Conservation (phyloP, 1,140 invertebrate species). For the Apis laboriosa region DNA sequence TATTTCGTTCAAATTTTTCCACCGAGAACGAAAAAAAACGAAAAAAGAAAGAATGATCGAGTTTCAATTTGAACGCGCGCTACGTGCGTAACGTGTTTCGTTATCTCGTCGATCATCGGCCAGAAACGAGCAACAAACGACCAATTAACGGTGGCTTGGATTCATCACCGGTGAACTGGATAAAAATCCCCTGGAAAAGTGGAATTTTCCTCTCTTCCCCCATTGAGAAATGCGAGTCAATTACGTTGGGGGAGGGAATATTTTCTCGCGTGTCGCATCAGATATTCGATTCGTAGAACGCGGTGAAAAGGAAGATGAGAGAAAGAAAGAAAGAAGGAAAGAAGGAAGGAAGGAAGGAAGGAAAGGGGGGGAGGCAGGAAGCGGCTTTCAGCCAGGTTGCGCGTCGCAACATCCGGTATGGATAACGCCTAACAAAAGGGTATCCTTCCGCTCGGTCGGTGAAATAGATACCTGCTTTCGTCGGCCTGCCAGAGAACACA, state of each 20-base stretch:
- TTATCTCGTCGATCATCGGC: no score
- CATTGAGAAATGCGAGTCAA: neutral
- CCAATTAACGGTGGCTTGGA: no score
- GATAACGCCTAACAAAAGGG: slow-evolving; percentile 69
- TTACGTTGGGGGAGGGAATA: neutral
- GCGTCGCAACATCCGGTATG: slow-evolving; percentile 69
- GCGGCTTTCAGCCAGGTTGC: slow-evolving; percentile 63
- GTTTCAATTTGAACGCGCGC: no score
- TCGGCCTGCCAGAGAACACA: slow-evolving; percentile 16
- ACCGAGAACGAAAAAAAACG: no score
- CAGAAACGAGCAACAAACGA: no score
- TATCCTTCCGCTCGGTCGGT: slow-evolving; percentile 60
- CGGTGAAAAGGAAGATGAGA: slow-evolving; percentile 33
- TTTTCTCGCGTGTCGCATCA: neutral
- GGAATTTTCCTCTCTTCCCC: neutral
- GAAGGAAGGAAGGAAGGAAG: slow-evolving; percentile 39
- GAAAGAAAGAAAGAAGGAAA: slow-evolving; percentile 25
- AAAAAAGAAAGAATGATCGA: no score
- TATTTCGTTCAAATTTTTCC: no score
- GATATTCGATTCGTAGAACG: slow-evolving; percentile 18
- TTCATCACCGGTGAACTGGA: no score
- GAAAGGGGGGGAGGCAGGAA: slow-evolving; percentile 59
- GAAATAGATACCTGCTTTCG: slow-evolving; percentile 61
- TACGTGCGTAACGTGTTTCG: no score
- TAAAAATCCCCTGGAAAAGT: neutral